These are phyloP conservation scores for Cricetomys ansorgei DNA, from an alignment of 2,113 vertebrate genomes.

Conservation along the genomic window DNA sequence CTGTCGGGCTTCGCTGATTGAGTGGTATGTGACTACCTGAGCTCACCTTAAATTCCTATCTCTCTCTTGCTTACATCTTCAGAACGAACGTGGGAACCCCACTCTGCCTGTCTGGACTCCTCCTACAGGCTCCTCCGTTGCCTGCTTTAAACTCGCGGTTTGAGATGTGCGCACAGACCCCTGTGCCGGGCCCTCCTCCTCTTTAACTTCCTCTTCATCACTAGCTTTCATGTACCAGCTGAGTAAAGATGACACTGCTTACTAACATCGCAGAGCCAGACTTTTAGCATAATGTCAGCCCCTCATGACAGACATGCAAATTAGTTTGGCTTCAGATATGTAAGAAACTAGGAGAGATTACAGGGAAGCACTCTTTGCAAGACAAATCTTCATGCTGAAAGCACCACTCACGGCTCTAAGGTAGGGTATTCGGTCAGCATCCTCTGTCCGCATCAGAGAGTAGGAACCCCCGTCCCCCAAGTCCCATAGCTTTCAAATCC, in stretches of 20 bases:
- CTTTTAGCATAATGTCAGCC: conserved; percentile 33
- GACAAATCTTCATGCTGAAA: conserved; percentile 57
- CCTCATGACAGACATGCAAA: conserved; percentile 58
- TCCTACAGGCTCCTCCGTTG: neutral
- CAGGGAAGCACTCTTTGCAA: conserved; percentile 14
- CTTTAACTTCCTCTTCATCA: neutral
- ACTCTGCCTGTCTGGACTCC: neutral
- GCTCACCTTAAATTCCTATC: neutral
- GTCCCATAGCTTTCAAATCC: neutral
- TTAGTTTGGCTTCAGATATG: conserved; percentile 43
- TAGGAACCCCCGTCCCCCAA: neutral
- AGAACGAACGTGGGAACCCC: neutral
- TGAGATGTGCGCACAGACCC: neutral
- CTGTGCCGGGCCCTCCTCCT: neutral
- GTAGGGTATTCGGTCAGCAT: neutral
- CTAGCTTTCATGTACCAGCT: neutral
- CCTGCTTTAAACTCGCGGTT: neutral
- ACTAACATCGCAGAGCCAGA: conserved; percentile 56
- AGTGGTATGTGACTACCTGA: neutral
- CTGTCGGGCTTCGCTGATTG: neutral
- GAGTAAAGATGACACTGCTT: conserved; percentile 25
- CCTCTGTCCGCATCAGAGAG: neutral
- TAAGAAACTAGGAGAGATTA: conserved; percentile 60
- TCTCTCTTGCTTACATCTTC: neutral
- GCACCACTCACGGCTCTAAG: neutral